Base-by-base conservation (phyloP, 2,797 vertebrate genomes). In the Avahi laniger region DNA sequence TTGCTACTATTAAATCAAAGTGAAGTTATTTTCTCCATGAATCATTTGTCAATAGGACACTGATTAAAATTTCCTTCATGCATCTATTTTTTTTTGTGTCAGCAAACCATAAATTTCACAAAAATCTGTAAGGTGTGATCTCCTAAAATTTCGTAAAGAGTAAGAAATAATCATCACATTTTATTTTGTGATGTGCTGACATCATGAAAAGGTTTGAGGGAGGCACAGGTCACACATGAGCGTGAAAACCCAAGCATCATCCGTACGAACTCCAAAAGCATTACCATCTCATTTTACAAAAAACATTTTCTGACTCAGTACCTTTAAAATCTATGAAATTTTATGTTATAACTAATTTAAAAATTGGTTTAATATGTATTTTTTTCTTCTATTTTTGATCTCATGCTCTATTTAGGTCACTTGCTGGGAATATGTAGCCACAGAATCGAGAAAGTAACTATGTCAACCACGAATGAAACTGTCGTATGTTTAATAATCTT, bases 401-500 rank as follows among this genome's bases (percentile, higher is more conserved):
- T 76, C 33, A 18, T 63, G 28, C 2, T 48, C 24, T 30, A 24
- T 5, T 18, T 33, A 38, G 9, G 38, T 95, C 22, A 73, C 46
- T 83, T 91, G 57, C 24, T 72, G 89, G 48, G 20, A 90, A 14
- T 79, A 81, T 9, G 28, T 20, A 18, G 57, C 10, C 1, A 96
- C 88, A 83, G 30, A 28, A 91, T 35, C 12, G 43, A 72, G 54
- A 65, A 61, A 90, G 46, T 26, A 59, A 22, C 96, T 97, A 18
- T 93, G 20, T 46, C 22, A n/a, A 70, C 14, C 93, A 73, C 78
- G 89, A 89, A 73, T 61, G 84, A 92, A 7, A 2, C 0, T 2
- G 20, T 70, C 79, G 94, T 59, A 85, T 54, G 35, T 54, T 96
- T 26, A 93, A 94, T 57, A 92, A 79, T 54, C n/a, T 91, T 92